Conservation (phyloP, 2,888 invertebrate genomes). For the Eristalis arbustorum region DNA sequence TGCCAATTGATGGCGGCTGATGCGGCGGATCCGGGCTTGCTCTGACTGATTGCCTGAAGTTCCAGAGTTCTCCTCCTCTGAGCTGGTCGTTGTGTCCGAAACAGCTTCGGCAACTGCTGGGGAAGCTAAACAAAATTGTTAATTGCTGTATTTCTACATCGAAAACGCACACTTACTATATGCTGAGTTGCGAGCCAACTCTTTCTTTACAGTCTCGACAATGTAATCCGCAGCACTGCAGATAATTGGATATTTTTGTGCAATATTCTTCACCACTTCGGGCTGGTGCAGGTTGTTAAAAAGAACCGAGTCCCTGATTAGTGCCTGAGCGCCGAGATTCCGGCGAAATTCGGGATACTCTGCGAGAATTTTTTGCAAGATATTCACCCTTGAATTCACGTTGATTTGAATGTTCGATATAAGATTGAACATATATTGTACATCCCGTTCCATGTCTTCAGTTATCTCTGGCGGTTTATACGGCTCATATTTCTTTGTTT, state of each 20-base stretch:
- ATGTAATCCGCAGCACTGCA: conserved; percentile 83
- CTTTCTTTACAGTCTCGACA: conserved; percentile 78
- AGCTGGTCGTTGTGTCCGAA: conserved; percentile 79
- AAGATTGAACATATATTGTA: conserved; percentile 76
- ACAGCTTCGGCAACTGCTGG: conserved; percentile 76
- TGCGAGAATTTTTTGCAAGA: conserved; percentile 83
- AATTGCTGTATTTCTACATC: background rate
- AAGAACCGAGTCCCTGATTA: conserved; percentile 87
- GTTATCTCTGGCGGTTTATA: conserved; percentile 71
- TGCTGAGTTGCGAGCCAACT: conserved; percentile 76
- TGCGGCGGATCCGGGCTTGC: conserved; percentile 77
- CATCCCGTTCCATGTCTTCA: conserved; percentile 71
- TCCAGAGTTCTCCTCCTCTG: conserved; percentile 78
- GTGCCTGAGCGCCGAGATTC: conserved; percentile 86
- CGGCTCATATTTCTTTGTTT: conserved; percentile 74
- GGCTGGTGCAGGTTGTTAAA: conserved; percentile 85
- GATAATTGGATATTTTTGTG: conserved; percentile 85
- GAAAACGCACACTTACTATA: conserved; percentile 46
- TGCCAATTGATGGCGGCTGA: conserved; percentile 78
- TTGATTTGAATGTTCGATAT: conserved; percentile 79
- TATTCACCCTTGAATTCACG: conserved; percentile 81
- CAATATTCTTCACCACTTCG: conserved; percentile 84
- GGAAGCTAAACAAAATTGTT: background rate
- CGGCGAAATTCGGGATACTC: conserved; percentile 85
- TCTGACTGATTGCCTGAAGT: conserved; percentile 73